Conservation (phyloP, 2,113 vertebrate species). For the Tachuris rubrigastra region DNA sequence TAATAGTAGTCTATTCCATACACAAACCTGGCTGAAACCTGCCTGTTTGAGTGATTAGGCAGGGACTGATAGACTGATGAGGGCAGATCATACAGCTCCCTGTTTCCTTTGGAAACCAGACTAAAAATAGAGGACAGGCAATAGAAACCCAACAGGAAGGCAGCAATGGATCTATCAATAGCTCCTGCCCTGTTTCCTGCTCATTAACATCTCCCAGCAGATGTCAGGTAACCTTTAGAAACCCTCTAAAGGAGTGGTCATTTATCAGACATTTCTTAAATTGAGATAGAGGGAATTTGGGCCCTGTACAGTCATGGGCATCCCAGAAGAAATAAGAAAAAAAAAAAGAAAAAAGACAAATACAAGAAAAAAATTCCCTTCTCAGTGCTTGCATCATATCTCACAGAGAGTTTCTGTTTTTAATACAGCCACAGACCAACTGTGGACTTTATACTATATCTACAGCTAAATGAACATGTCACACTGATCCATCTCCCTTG, state of each 20-base stretch:
- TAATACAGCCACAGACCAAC: neutral
- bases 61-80: neutral
- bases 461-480: neutral
- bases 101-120: neutral
- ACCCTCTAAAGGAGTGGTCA: neutral
- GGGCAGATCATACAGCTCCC: neutral
- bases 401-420: neutral
- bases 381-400: neutral
- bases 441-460: neutral
- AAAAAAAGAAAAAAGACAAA: accelerated
- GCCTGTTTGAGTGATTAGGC: neutral
- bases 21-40: neutral
- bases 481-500: neutral
- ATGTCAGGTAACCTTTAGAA: constrained; percentile 30
- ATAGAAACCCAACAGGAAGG: neutral
- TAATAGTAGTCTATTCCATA: neutral
- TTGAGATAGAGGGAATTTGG: neutral
- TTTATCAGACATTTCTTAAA: constrained; percentile 2
- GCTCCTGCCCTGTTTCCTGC: constrained; percentile 2
- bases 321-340: neutral
- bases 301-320: neutral
- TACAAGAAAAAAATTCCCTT: accelerated
- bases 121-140: neutral
- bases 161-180: constrained; percentile 9
- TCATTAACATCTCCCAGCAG: neutral